Conservation (phyloP, 2,113 vertebrate genomes). For the Hiodon alosoides region DNA sequence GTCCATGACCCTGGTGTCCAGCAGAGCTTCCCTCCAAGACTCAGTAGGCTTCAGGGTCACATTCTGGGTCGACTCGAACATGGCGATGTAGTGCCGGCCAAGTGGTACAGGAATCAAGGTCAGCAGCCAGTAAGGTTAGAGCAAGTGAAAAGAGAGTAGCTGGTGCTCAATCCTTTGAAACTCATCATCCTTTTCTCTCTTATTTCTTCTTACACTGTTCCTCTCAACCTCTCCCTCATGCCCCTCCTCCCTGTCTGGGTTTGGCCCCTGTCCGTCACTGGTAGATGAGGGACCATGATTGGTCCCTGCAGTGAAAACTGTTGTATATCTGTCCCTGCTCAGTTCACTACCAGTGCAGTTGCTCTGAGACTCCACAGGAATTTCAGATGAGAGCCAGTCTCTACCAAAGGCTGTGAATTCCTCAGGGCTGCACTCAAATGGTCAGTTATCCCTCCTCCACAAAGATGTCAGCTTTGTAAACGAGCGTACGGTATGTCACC, state of each 20-base stretch:
- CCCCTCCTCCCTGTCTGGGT: conserved; percentile 5
- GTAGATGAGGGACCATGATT: background rate
- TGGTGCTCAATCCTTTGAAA: background rate
- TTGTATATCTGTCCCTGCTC: no score
- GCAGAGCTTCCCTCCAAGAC: conserved; percentile 92
- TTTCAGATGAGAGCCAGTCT: conserved; percentile 76
- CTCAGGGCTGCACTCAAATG: conserved; percentile 62
- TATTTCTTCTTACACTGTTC: conserved; percentile 43
- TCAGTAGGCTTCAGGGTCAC: conserved; percentile 96
- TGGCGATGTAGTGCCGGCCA: conserved; percentile 99
- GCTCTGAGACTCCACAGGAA: conserved; percentile 64
- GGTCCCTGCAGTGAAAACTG: background rate
- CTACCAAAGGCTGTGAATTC: conserved; percentile 73
- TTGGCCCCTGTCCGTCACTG: background rate
- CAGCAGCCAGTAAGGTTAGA: conserved; percentile 73
- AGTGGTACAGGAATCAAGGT: conserved; percentile 94
- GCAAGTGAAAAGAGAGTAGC: background rate
- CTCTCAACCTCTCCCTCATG: conserved; percentile 54
- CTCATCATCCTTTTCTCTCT: background rate
- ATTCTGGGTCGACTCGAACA: conserved; percentile 98
- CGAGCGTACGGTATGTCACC: background rate
- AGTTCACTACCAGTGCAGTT: no score
- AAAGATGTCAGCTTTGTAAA: conserved; percentile 31
- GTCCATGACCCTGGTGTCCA: conserved; percentile 97
- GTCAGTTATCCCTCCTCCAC: conserved; percentile 46